Evolutionary conservation across 1,140 invertebrate species (phyloP).

Genomic region (Drosophila sucinea): DNA sequence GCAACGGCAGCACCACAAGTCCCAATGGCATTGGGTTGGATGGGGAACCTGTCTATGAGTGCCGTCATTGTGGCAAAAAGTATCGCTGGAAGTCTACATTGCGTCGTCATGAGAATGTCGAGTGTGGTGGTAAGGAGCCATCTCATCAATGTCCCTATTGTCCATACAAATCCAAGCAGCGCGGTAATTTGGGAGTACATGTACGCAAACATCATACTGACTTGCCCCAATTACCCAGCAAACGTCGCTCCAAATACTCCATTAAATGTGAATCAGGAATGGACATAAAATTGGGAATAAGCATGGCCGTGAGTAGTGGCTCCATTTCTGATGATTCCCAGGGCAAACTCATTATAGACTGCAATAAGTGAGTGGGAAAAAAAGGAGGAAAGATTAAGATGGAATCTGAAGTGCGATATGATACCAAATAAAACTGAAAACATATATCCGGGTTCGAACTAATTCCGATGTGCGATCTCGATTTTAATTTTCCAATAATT

Average conservation of each 20-base stretch:
- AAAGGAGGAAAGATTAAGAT: not conserved
- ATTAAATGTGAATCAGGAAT: slow-evolving; percentile 40
- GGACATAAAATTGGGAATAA: slow-evolving; percentile 24
- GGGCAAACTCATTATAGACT: slow-evolving; percentile 76
- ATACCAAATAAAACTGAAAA: slow-evolving; percentile 61
- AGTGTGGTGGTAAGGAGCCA: slow-evolving; percentile 92
- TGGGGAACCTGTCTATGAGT: slow-evolving; percentile 88
- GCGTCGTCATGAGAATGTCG: slow-evolving; percentile 91
- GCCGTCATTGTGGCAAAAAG: slow-evolving; percentile 90
- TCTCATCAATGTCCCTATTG: slow-evolving; percentile 92
- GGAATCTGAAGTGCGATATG: slow-evolving; percentile 25
- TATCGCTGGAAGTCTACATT: slow-evolving; percentile 93
- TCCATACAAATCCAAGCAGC: slow-evolving; percentile 90
- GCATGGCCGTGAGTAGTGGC: slow-evolving; percentile 26
- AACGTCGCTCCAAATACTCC: slow-evolving; percentile 80
- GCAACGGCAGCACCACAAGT: slow-evolving; percentile 62
- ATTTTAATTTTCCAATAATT: slow-evolving; percentile 1
- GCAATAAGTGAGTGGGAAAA: slow-evolving; percentile 50
- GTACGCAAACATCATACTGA: slow-evolving; percentile 89
- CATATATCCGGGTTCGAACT: slow-evolving; percentile 7
- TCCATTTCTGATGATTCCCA: slow-evolving; percentile 74
- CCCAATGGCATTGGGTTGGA: slow-evolving; percentile 84
- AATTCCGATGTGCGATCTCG: not conserved
- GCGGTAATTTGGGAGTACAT: slow-evolving; percentile 91
- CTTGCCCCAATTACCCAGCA: slow-evolving; percentile 78